Conservation (phyloP, 2,797 vertebrate genomes). For the Chrysocyon brachyurus region DNA sequence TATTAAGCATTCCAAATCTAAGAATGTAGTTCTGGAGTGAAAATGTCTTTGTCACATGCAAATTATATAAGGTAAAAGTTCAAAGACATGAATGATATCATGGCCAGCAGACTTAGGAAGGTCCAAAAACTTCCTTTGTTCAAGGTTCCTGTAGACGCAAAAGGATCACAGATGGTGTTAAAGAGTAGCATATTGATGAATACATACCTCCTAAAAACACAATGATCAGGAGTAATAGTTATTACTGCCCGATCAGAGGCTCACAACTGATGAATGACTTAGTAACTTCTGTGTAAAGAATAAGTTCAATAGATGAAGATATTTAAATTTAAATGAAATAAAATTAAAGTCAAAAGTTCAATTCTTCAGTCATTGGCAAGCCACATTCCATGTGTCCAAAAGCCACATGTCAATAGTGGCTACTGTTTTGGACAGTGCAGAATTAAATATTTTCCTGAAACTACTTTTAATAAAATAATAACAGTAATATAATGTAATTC, state of each 20-base stretch:
- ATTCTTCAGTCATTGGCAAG: background rate
- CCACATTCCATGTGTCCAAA: background rate
- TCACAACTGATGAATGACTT: background rate
- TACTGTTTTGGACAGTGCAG: background rate
- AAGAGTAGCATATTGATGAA: background rate
- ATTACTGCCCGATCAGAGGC: background rate
- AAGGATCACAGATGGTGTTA: background rate
- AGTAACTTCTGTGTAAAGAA: background rate
- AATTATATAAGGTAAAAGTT: background rate
- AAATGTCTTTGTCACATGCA: background rate
- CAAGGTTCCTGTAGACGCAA: background rate
- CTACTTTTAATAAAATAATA: background rate
- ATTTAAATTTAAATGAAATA: conserved; percentile 28
- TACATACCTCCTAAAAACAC: background rate
- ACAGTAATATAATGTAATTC: background rate
- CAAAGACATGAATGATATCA: background rate
- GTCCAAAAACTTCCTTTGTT: background rate
- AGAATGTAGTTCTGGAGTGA: background rate
- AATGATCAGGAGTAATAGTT: background rate
- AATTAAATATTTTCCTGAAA: background rate
- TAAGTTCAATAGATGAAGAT: background rate
- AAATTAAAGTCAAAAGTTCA: background rate
- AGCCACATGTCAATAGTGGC: background rate
- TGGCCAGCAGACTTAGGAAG: background rate
- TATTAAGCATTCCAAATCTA: background rate